Base-by-base conservation (phyloP, 2,797 vertebrate species). In the Typhlichthys subterraneus region DNA sequence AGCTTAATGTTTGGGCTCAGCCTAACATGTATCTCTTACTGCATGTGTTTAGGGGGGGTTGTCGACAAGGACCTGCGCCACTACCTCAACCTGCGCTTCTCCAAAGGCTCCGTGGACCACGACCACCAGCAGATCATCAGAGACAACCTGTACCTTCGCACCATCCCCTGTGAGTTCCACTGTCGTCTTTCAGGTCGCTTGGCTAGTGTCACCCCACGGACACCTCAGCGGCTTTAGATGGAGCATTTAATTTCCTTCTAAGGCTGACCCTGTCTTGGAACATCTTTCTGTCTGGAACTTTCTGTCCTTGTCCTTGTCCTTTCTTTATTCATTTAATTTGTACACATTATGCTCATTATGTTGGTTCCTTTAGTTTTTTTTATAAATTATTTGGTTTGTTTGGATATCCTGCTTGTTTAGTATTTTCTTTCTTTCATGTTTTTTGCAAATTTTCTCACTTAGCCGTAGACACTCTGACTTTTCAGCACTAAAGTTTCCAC, bases 101-200 rank as follows among this genome's bases (percentile, higher is more conserved):
- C 98, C 90, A 99, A 99, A 82, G 96, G 98, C 73, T 99, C 98
- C 0, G 95, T 98, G 83, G 98, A 99, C 90, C 97, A 99, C 88
- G 97, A 99, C 88, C 96, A 99, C 69, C 98, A 99, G 86, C 98
- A 99, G 93, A 99, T 98, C 89, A 99, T 99, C 88, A 94, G 98
- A 84, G 98, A 99, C 93, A 99, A 99, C 87, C 96, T 99, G 91
- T 99, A 99, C 95, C 96, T 99, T 91, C 97, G 98, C 78, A 99
- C 97, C 0, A 95, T 99, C 87, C 98, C 98, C 74, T 99, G 98
- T 99, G 77, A 99, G 98, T 98, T 59, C 2, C 1, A n/a, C 49
- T 53, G 38, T 10, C 0, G 55, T 13, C 1, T 46, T 55, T 57
- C 45, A 53, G 48, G 3, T 59, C 62, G 1, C 33, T 12, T 1